phyloP scores from a whole-genome alignment of 2,888 invertebrate species.

The Steinernema hermaphroditum region DNA sequence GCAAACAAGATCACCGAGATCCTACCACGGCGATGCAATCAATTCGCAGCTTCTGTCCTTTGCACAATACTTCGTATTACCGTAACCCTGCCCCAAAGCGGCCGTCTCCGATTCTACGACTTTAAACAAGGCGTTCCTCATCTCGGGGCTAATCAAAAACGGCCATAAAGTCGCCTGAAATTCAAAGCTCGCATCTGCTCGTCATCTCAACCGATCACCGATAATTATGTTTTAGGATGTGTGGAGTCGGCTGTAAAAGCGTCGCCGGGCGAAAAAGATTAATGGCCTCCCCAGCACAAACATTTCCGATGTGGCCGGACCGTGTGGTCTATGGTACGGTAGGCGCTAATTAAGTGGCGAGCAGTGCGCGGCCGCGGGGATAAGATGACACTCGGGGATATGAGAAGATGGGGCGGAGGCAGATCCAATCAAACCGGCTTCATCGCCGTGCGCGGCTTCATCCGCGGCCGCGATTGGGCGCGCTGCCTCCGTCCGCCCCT shows the following conservation, averaged over 20 bases:
- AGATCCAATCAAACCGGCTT: constrained; percentile 26
- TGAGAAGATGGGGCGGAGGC: background rate
- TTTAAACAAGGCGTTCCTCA: no score
- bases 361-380: background rate
- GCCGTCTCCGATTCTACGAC: no score
- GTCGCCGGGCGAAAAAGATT: constrained; percentile 23
- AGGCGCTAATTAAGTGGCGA: constrained; percentile 25
- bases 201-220: constrained; percentile 22
- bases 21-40: no score
- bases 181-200: background rate
- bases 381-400: constrained; percentile 24
- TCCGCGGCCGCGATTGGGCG: constrained; percentile 22
- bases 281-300: constrained; percentile 17
- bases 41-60: no score
- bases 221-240: constrained; percentile 31
- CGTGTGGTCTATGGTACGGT: no score
- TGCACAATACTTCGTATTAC: no score
- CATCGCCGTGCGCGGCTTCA: constrained; percentile 23
- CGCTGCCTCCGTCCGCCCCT: constrained; percentile 18
- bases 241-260: constrained; percentile 23
- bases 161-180: background rate
- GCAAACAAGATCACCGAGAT: no score
- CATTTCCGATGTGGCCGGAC: background rate
- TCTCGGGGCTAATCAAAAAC: background rate
- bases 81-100: no score